Percentiles rank a stretch among this genome's conserved stretches.
These are phyloP conservation scores for Aleiodes sp. DNA, from an alignment of 1,140 invertebrate species.

Conservation along the genomic window DNA sequence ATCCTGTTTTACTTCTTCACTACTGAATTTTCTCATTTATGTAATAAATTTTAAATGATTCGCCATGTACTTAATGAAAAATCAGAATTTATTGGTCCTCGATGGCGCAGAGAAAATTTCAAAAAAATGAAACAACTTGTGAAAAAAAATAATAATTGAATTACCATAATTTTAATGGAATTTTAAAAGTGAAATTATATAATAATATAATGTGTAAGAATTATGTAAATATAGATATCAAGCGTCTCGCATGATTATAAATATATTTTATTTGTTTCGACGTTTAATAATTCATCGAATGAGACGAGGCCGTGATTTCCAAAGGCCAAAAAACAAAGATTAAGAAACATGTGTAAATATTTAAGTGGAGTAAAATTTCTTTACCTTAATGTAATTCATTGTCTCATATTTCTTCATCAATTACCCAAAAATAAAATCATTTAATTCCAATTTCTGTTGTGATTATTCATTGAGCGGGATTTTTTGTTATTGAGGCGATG, in stretches of 20 bases:
- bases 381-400: background rate
- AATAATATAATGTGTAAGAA: background rate
- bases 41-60: slow-evolving; percentile 48
- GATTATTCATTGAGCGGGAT: too few relatives aligned
- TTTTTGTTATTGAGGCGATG: background rate
- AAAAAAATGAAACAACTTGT: too few relatives aligned
- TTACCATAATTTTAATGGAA: slow-evolving; percentile 1
- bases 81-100: slow-evolving; percentile 2
- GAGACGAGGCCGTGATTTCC: background rate
- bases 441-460: too few relatives aligned
- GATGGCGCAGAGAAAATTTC: too few relatives aligned
- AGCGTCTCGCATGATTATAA: background rate
- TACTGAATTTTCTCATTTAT: too few relatives aligned
- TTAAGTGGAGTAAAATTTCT: background rate
- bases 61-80: slow-evolving; percentile 38
- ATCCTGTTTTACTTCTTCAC: too few relatives aligned
- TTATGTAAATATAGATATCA: background rate
- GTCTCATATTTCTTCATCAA: too few relatives aligned
- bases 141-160: slow-evolving; percentile 13
- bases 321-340: background rate
- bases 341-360: background rate
- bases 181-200: background rate
- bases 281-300: background rate
- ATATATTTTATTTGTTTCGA: background rate
- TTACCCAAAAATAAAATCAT: too few relatives aligned